Evolutionary conservation across 2,888 invertebrate species (phyloP).

Genomic region (Cyrtodaria siliqua): DNA sequence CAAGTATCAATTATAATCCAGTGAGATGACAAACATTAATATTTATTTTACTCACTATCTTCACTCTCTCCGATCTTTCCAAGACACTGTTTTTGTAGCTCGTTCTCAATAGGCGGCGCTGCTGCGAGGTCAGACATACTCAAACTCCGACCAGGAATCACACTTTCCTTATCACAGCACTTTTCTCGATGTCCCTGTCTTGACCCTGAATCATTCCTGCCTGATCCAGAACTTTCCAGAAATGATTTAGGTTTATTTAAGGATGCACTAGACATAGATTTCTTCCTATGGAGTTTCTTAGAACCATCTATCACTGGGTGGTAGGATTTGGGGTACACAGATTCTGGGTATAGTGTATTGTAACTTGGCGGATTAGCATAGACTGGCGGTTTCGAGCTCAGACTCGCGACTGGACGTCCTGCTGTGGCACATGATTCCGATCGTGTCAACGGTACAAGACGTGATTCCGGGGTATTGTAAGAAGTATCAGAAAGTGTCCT

Average conservation of each 20-base stretch:
- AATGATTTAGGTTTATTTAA: constrained; percentile 41
- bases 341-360: constrained; percentile 57
- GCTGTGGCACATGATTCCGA: constrained; percentile 1
- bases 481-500: constrained; percentile 26
- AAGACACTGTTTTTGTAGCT: constrained; percentile 58
- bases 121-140: constrained; percentile 68
- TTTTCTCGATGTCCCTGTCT: neutral
- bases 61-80: constrained; percentile 44
- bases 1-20: too few relatives aligned
- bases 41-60: constrained; percentile 49
- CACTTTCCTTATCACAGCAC: neutral
- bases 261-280: constrained; percentile 63
- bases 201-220: constrained; percentile 18
- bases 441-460: constrained; percentile 7
- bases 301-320: constrained; percentile 60
- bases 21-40: too few relatives aligned
- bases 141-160: constrained; percentile 57
- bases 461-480: constrained; percentile 23
- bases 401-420: too few relatives aligned
- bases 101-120: constrained; percentile 59
- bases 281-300: constrained; percentile 52
- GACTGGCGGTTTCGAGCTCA: constrained; percentile 35
- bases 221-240: constrained; percentile 15
- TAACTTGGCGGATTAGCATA: constrained; percentile 48
- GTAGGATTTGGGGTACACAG: constrained; percentile 41